A percentile compares a stretch with the other conserved stretches of the same genome.
Evolutionary conservation across 92 coral and sea anemone genomes (phyloP).

Genomic region (Pocillopora grandis): DNA sequence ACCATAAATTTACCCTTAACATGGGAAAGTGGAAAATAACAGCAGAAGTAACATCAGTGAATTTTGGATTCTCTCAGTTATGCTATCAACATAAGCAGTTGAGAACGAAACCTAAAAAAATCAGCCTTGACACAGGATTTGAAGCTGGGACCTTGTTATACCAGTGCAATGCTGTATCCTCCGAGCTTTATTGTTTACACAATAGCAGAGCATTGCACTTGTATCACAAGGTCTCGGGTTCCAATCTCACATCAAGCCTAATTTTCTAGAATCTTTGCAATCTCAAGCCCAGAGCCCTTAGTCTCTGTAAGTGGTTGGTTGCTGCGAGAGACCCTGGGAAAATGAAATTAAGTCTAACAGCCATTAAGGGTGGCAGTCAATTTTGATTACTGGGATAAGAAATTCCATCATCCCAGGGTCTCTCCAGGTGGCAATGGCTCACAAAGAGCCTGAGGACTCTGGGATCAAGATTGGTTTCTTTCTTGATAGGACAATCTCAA

Average conservation of each 20-base stretch:
- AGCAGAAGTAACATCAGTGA: slow-evolving; percentile 7
- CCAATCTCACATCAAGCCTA: background rate
- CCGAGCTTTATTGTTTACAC: too few relatives aligned
- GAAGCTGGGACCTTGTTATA: too few relatives aligned
- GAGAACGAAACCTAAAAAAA: too few relatives aligned
- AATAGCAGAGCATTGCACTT: too few relatives aligned
- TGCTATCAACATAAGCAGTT: too few relatives aligned
- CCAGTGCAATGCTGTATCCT: too few relatives aligned
- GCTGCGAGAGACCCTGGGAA: background rate
- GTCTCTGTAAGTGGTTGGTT: background rate
- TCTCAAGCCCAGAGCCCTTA: background rate
- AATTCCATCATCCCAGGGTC: background rate
- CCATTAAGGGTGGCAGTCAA: background rate
- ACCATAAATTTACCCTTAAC: slow-evolving; percentile 9
- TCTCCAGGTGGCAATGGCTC: background rate
- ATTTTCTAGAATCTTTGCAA: background rate
- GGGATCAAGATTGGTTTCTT: background rate
- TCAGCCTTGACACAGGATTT: too few relatives aligned
- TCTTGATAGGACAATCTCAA: background rate
- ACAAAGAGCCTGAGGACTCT: background rate
- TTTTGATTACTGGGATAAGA: background rate
- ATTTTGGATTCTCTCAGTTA: background rate
- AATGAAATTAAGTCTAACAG: background rate
- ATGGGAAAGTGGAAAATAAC: slow-evolving; percentile 9
- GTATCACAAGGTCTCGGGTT: background rate